Percentiles rank a stretch among this genome's conserved stretches.
Conservation (phyloP, 2,888 invertebrate species). For the Vesta saturnalis region DNA sequence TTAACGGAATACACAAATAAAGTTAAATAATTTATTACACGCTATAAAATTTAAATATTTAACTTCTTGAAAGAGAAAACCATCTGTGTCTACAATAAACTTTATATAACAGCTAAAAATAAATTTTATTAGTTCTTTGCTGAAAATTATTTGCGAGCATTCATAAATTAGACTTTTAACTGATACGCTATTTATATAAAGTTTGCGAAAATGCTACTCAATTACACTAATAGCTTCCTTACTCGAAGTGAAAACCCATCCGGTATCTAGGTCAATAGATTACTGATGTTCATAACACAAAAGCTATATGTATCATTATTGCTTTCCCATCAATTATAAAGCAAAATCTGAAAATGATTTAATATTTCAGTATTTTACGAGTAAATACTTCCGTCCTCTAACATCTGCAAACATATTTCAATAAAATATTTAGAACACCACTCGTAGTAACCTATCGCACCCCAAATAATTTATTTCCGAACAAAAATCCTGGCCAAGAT, state of each 20-base stretch:
- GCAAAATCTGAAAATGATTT: not conserved
- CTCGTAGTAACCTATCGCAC: too few species aligned
- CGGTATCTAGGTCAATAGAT: conserved; percentile 6
- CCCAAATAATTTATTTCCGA: too few species aligned
- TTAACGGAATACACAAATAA: not conserved
- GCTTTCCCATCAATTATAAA: conserved; percentile 10
- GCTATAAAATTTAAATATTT: conserved; percentile 1
- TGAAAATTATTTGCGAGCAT: not conserved
- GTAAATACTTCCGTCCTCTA: too few species aligned
- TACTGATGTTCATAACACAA: conserved; percentile 5
- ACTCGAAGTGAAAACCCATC: conserved; percentile 8
- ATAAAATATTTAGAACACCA: too few species aligned
- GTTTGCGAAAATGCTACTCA: conserved; percentile 3
- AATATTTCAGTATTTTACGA: conserved; percentile 2
- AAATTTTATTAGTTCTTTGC: not conserved
- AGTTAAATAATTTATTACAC: conserved; percentile 8
- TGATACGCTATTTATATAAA: not conserved
- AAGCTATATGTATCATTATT: not conserved
- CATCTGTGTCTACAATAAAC: not conserved
- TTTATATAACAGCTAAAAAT: conserved; percentile 1
- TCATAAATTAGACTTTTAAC: not conserved
- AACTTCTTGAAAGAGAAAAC: conserved; percentile 10
- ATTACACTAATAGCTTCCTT: conserved; percentile 11
- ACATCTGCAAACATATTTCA: too few species aligned
- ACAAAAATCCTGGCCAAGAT: too few species aligned